Percentiles rank a stretch among this genome's conserved stretches.
Evolutionary conservation across 2,888 invertebrate species (phyloP).

Genomic region (Limnephilus marmoratus): DNA sequence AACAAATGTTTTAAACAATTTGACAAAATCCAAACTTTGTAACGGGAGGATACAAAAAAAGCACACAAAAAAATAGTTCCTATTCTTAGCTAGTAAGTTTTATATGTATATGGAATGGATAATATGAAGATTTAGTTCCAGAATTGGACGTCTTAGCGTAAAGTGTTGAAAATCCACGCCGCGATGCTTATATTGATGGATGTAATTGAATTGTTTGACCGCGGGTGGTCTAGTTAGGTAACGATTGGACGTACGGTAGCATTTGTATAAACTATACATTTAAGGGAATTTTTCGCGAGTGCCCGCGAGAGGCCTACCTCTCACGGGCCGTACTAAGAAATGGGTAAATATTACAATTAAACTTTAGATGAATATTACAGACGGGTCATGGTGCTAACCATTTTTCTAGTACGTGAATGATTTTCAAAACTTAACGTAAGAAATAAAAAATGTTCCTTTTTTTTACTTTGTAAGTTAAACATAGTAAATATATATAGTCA

Average conservation of each 20-base stretch:
- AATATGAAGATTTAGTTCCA: slow-evolving; percentile 52
- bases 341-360: slow-evolving; percentile 66
- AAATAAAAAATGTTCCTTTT: slow-evolving; percentile 65
- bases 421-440: slow-evolving; percentile 58
- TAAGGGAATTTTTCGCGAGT: slow-evolving; percentile 64
- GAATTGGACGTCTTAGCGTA: slow-evolving; percentile 54
- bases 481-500: slow-evolving; percentile 63
- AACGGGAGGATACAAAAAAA: slow-evolving; percentile 61
- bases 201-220: slow-evolving; percentile 33
- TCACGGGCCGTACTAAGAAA: slow-evolving; percentile 65
- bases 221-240: slow-evolving; percentile 57
- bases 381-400: slow-evolving; percentile 66
- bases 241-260: slow-evolving; percentile 65
- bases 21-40: slow-evolving; percentile 49
- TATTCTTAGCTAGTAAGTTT: slow-evolving; percentile 65
- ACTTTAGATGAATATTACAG: slow-evolving; percentile 65
- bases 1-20: slow-evolving; percentile 48
- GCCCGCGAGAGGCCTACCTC: slow-evolving; percentile 36
- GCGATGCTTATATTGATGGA: slow-evolving; percentile 34
- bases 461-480: slow-evolving; percentile 64
- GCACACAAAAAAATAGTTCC: slow-evolving; percentile 67
- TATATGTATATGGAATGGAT: slow-evolving; percentile 65
- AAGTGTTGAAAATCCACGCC: slow-evolving; percentile 48
- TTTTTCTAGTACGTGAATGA: slow-evolving; percentile 66
- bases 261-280: slow-evolving; percentile 65